These are phyloP conservation scores for Peromyscus leucopus DNA, from an alignment of 2,113 vertebrate species.

Conservation along the genomic window DNA sequence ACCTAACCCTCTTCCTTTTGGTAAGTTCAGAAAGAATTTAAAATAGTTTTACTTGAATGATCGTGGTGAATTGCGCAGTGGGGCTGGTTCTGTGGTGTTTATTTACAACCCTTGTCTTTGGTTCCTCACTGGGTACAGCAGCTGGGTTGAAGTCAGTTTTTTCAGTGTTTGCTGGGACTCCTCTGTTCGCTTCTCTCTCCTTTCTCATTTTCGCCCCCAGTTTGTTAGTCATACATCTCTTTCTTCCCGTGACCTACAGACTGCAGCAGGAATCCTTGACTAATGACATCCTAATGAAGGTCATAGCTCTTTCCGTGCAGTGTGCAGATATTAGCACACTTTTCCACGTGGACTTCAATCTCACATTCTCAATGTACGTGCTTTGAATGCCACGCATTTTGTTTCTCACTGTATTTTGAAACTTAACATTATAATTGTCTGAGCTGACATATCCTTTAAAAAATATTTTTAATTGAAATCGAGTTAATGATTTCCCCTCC, in stretches of 20 bases:
- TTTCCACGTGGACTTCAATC: background rate
- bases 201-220: background rate
- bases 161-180: background rate
- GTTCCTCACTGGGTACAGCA: background rate
- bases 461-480: background rate
- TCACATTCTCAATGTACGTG: background rate
- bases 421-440: background rate
- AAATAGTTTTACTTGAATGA: background rate
- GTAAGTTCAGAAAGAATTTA: conserved; percentile 3
- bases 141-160: background rate
- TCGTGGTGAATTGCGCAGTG: background rate
- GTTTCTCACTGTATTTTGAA: background rate
- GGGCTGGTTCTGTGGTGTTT: background rate
- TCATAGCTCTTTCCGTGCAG: background rate
- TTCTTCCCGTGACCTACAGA: background rate
- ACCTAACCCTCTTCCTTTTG: background rate
- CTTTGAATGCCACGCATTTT: background rate
- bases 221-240: background rate
- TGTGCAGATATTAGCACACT: background rate
- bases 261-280: background rate
- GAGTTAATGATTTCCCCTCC: background rate
- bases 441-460: background rate
- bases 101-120: background rate
- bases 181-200: background rate
- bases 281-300: background rate